A percentile compares a stretch with the other conserved stretches of the same genome.
Evolutionary conservation across 2,797 vertebrate species (phyloP).

Genomic region (Platyrinchus mystaceus): DNA sequence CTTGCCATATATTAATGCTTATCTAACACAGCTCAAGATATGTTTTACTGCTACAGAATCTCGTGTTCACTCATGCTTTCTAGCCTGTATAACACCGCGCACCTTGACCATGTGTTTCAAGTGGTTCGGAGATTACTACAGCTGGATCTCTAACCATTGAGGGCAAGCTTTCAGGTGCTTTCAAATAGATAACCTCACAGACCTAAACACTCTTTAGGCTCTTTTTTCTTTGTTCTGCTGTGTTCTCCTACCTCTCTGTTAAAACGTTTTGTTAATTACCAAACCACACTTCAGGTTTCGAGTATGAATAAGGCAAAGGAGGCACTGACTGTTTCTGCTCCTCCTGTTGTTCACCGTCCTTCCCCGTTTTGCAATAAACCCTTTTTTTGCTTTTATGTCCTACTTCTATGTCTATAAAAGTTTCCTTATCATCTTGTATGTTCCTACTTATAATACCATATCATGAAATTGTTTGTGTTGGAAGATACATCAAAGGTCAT

Average conservation of each 20-base stretch:
- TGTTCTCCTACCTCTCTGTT: background rate
- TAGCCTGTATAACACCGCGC: background rate
- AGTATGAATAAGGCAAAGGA: background rate
- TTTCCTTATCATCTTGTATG: background rate
- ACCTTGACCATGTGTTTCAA: fast-evolving
- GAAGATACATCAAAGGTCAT: background rate
- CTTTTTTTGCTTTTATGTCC: background rate
- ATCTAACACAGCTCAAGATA: background rate
- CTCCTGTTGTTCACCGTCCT: background rate
- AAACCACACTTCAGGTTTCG: background rate
- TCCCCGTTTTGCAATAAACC: background rate
- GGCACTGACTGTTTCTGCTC: background rate
- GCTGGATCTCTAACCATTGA: background rate
- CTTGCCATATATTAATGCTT: background rate
- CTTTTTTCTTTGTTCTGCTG: background rate
- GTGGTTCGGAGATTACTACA: background rate
- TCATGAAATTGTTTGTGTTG: background rate
- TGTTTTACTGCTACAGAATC: background rate
- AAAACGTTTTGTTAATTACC: background rate
- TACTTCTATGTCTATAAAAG: background rate
- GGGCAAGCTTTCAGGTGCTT: background rate
- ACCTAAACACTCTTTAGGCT: background rate
- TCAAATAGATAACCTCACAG: background rate
- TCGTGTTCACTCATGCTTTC: background rate
- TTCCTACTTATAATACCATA: background rate